Conservation (phyloP, 2,113 vertebrate species). For the Cyprinodon variegatus region DNA sequence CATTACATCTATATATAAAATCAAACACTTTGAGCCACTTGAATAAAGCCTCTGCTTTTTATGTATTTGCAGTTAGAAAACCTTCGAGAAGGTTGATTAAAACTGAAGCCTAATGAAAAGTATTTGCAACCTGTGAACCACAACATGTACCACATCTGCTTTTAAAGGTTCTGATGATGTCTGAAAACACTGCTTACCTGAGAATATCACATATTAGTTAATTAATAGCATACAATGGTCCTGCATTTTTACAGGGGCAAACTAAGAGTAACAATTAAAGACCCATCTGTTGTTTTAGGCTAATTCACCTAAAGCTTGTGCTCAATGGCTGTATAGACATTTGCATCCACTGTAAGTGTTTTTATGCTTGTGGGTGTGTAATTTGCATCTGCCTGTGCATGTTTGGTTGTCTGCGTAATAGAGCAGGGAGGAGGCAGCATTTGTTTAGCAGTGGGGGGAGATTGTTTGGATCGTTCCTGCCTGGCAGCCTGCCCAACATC, state of each 20-base stretch:
- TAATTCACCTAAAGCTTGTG: conserved; percentile 1
- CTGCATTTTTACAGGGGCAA: conserved; percentile 32
- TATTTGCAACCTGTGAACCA: too few relatives aligned
- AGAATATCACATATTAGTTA: conserved; percentile 28
- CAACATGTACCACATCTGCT: too few relatives aligned
- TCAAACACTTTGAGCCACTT: too few relatives aligned
- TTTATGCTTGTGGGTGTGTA: conserved; percentile 13
- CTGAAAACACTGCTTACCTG: conserved; percentile 20
- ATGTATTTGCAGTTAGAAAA: too few relatives aligned
- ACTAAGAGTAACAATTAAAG: conserved; percentile 52
- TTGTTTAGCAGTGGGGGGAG: conserved; percentile 53
- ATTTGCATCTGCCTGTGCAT: conserved; percentile 38
- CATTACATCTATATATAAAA: too few relatives aligned
- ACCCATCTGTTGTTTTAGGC: conserved; percentile 40
- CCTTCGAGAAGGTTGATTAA: too few relatives aligned
- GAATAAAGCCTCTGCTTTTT: too few relatives aligned
- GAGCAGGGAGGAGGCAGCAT: conserved; percentile 42
- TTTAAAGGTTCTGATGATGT: conserved; percentile 14
- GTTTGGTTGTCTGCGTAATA: conserved; percentile 38
- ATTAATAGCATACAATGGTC: conserved; percentile 39
- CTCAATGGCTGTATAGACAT: background rate
- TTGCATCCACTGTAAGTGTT: conserved; percentile 1
- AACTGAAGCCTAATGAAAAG: too few relatives aligned
- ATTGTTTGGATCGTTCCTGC: conserved; percentile 47
- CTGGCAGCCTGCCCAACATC: conserved; percentile 75